Evolutionary conservation across 1,140 invertebrate genomes (phyloP), one percentile per base, ranked within the genome.

Genomic region (Drosophila lacteicornis): DNA sequence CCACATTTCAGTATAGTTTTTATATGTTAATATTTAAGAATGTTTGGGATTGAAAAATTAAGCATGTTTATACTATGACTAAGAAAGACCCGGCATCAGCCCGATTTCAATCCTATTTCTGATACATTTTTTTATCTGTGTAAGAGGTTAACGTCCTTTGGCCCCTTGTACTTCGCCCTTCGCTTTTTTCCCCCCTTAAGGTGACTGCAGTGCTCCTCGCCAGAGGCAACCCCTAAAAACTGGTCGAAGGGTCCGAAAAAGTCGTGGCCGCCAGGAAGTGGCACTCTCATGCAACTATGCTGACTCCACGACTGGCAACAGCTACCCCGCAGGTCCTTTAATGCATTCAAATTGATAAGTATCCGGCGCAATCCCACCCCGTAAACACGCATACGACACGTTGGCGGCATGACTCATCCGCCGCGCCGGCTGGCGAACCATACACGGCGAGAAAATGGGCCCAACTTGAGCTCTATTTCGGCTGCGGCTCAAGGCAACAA

Each of bases 361-460:
- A 45, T 45, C 25, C 43, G 60, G 62, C 62, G 22, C 57, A 27
- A 25, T 19, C 13, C 25, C 61, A 12, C 69, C 36, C 69, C 25
- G 38, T 36, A 43, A 67, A 79, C 75, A 82, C 80, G 81, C 80
- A 83, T 84, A 84, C 70, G 80, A 74, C 80, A 70, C 59, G 80
- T 76, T 75, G 65, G 40, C 40, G 13, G 71, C 42, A 83, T 82
- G 80, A 82, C 80, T 82, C 80, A 82, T 82, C 50, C 63, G 51
- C 51, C 33, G 0, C 4, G 51, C 13, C 7, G 51, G 33, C 51
- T 55, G 51, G 12, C 51, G 19, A 27, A 40, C 27, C 50, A 45
- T 9, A 46, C 63, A 66, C 63, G n/a, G n/a, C 2, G 17, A 60
- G 51, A 30, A 60, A 65, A 30, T 30, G 11, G 3, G 0, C 7